phyloP scores from a whole-genome alignment of 2,888 invertebrate species.

The Amphipoea lucens region DNA sequence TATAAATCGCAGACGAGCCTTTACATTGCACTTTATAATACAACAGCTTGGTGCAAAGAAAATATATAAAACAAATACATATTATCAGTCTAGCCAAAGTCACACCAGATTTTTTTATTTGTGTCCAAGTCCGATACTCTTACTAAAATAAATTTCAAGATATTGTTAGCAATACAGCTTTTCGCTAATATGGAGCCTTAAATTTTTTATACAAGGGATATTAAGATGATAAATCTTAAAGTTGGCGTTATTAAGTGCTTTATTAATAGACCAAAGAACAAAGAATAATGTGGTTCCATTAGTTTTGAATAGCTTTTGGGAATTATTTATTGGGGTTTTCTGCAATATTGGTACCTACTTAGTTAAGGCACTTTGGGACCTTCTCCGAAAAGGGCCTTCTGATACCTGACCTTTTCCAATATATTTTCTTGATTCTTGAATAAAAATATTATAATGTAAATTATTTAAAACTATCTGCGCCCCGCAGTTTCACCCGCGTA shows the following conservation, averaged over 20 bases:
- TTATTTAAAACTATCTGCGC: too few species aligned
- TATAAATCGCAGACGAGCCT: constrained; percentile 4
- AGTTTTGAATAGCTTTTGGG: constrained; percentile 41
- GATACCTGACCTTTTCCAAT: background rate
- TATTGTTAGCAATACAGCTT: constrained; percentile 27
- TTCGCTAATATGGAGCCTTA: constrained; percentile 16
- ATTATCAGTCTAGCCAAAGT: constrained; percentile 42
- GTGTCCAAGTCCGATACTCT: background rate
- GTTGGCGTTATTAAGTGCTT: constrained; percentile 40
- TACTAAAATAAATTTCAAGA: constrained; percentile 43
- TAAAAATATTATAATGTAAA: constrained; percentile 6
- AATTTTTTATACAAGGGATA: constrained; percentile 25
- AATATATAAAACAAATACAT: constrained; percentile 52
- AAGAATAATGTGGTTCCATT: constrained; percentile 42
- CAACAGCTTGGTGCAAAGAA: constrained; percentile 41
- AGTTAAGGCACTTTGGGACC: constrained; percentile 11
- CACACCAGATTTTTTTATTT: constrained; percentile 36
- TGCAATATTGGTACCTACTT: constrained; percentile 24
- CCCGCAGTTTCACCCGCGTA: too few species aligned
- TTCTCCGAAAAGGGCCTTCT: constrained; percentile 7
- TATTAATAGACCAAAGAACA: constrained; percentile 41
- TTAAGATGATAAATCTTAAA: constrained; percentile 43
- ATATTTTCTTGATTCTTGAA: background rate
- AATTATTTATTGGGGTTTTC: constrained; percentile 49
- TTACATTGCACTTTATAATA: constrained; percentile 51